phyloP scores from a whole-genome alignment of 2,797 vertebrate genomes.

The Sebastes minor region DNA sequence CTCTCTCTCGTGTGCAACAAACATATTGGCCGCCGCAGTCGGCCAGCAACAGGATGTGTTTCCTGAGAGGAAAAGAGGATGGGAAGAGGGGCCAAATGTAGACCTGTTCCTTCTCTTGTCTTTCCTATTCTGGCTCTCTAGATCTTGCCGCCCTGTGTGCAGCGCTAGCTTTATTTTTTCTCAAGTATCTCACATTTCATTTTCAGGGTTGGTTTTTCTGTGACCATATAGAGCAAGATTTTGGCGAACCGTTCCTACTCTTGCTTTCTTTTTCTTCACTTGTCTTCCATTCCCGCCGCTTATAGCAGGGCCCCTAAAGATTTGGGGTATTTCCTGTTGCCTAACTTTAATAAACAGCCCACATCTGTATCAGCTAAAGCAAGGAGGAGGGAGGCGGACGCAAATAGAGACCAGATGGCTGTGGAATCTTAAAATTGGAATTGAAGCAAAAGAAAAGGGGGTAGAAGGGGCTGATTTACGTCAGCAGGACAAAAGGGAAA shows the following conservation, averaged over 20 bases:
- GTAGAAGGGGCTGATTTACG: slow-evolving; percentile 44
- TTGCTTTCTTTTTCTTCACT: slow-evolving; percentile 41
- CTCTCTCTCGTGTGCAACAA: slow-evolving; percentile 80
- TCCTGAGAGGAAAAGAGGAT: slow-evolving; percentile 93
- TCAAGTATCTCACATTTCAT: slow-evolving; percentile 10
- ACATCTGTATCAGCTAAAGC: slow-evolving; percentile 88
- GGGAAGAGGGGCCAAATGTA: slow-evolving; percentile 78
- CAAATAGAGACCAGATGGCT: slow-evolving; percentile 83
- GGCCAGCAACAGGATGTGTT: slow-evolving; percentile 95
- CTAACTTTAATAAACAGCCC: slow-evolving; percentile 81
- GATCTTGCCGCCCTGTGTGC: slow-evolving; percentile 58
- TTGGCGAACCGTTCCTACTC: slow-evolving; percentile 15
- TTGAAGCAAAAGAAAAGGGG: slow-evolving; percentile 36
- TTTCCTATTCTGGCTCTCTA: slow-evolving; percentile 75
- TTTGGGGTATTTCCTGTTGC: slow-evolving; percentile 90
- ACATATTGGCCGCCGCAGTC: slow-evolving; percentile 83
- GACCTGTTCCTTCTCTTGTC: slow-evolving; percentile 74
- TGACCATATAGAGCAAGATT: slow-evolving; percentile 52
- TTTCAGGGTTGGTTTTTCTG: slow-evolving; percentile 24
- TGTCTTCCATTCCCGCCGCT: slow-evolving; percentile 18
- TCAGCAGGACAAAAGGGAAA: slow-evolving; percentile 48
- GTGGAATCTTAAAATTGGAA: slow-evolving; percentile 76
- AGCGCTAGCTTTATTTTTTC: slow-evolving; percentile 13
- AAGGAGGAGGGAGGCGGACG: slow-evolving; percentile 54
- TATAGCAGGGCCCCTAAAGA: slow-evolving; percentile 76